Evolutionary conservation across 2,113 vertebrate species (phyloP), one percentile per base, ranked within the genome.

Genomic region (Salvator merianae): DNA sequence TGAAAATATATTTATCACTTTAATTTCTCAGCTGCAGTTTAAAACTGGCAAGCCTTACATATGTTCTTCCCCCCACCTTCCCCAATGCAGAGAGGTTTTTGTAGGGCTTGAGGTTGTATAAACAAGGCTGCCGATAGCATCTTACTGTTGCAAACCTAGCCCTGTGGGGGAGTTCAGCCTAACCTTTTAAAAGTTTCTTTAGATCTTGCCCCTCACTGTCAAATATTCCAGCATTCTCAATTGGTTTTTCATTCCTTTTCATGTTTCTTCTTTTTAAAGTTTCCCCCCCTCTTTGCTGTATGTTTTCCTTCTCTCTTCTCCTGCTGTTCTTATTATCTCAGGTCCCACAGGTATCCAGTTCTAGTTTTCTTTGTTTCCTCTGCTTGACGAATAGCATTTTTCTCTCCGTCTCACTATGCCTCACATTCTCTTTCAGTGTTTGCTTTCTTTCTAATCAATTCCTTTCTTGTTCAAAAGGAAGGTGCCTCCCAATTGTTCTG

Each of bases 311-410:
- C 79, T 88, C 50, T 83, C 83, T 92, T 88, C 81, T 91, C 92
- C 92, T 38, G 71, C 92, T 94, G 91, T 86, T 95, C 83, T 73
- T 94, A 88, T 94, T 96, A 92, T 92, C 79, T 92, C 34, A 80
- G 87, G 81, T 91, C 90, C 86, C 93, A 93, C 86, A 90, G 89
- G 88, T 94, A 92, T 91, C 82, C 92, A 90, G 86, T 38, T 93
- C 78, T 66, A 90, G 85, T 84, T 93, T 89, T 62, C 90, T 94
- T 95, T 96, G 87, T 95, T 95, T 94, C 82, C 82, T 90, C 1
- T 85, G 22, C 92, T 92, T 93, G 82, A 85, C 91, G 91, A 68
- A 85, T 85, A 91, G 74, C 66, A 92, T 81, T 91, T 94, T 88
- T 92, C 87, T 22, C 14, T 88, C 50, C 53, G 72, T 86, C 59